Conservation (phyloP, 2,888 invertebrate species). For the Iphiclides podalirius region DNA sequence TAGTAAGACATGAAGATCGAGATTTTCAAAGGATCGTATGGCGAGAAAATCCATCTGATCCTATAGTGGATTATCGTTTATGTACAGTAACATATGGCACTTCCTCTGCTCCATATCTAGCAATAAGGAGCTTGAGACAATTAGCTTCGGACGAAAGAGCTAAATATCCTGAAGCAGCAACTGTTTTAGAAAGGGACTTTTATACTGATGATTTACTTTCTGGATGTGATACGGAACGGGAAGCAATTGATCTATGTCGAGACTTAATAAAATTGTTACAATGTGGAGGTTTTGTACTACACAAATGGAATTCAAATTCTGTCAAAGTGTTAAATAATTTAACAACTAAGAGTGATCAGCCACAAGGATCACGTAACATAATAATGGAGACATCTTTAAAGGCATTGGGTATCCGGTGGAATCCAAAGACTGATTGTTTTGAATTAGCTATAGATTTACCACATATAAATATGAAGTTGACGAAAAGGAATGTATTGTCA, state of each 20-base stretch:
- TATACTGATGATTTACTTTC: slow-evolving; percentile 2
- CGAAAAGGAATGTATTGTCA: slow-evolving; percentile 31
- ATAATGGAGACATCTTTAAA: slow-evolving; percentile 28
- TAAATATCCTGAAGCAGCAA: background rate
- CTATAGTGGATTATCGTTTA: slow-evolving; percentile 25
- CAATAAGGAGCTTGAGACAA: slow-evolving; percentile 20
- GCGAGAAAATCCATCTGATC: slow-evolving; percentile 16
- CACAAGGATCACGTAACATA: slow-evolving; percentile 9
- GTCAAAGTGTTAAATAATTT: slow-evolving; percentile 26
- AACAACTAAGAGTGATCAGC: background rate
- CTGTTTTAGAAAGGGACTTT: background rate
- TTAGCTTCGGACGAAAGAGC: slow-evolving; percentile 24
- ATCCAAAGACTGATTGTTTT: slow-evolving; percentile 30
- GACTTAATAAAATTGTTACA: slow-evolving; percentile 29
- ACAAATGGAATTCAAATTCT: slow-evolving; percentile 36
- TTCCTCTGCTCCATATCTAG: background rate
- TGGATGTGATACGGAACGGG: background rate
- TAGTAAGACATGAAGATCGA: slow-evolving; percentile 18
- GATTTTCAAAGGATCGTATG: slow-evolving; percentile 28
- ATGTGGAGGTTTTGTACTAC: slow-evolving; percentile 31
- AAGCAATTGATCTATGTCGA: background rate
- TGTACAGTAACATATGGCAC: slow-evolving; percentile 28
- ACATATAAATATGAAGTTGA: slow-evolving; percentile 13
- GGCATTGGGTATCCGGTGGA: slow-evolving; percentile 34
- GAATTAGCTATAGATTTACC: slow-evolving; percentile 27